phyloP scores from a whole-genome alignment of 64 coral and sea anemone species.

The Cladopsammia gracilis region DNA sequence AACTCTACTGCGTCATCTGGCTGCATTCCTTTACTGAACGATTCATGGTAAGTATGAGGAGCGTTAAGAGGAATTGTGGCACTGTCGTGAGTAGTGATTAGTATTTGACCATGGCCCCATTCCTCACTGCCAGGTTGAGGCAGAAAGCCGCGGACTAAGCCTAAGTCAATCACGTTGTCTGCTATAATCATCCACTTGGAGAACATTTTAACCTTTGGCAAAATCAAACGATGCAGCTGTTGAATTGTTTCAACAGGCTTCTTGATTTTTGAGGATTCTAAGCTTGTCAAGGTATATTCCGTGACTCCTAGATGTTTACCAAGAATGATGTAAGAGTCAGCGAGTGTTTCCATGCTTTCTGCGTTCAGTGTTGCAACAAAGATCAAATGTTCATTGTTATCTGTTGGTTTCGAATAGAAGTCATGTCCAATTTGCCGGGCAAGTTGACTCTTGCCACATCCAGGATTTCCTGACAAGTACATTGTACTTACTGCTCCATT shows the following conservation, averaged over 20 bases:
- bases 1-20: not conserved
- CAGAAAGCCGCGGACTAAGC: not conserved
- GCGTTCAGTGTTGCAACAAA: not conserved
- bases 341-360: not conserved
- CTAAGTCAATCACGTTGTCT: not conserved
- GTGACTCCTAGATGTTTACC: not conserved
- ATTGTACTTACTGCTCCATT: not conserved
- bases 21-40: constrained; percentile 20
- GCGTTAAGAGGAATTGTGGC: not conserved
- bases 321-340: constrained; percentile 14
- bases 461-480: too few species aligned
- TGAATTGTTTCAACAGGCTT: not conserved
- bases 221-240: not conserved
- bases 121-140: not conserved
- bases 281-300: not conserved
- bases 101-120: not conserved
- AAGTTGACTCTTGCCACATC: not conserved
- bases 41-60: not conserved
- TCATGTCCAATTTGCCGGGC: not conserved
- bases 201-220: not conserved
- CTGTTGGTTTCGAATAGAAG: not conserved
- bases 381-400: not conserved
- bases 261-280: not conserved
- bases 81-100: constrained; percentile 13
- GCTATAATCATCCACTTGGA: constrained; percentile 7